Base-by-base conservation (phyloP, 2,888 invertebrate species). In the Subacronicta megacephala region DNA sequence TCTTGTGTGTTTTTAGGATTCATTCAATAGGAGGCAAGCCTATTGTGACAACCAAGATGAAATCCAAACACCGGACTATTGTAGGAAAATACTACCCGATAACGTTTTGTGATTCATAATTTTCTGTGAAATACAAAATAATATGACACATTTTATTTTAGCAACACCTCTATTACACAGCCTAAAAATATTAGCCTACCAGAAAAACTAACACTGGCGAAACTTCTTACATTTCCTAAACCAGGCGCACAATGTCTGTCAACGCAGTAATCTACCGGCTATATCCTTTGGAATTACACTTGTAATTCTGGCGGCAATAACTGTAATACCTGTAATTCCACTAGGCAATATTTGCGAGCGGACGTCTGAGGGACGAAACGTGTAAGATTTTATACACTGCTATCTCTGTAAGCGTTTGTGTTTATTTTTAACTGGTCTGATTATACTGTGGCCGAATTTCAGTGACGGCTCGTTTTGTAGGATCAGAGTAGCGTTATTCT, bases 341-440 rank as follows among this genome's bases (percentile, higher is more conserved):
- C 71, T 54, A 70, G 77, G 79, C 78, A 80, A 81, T 86, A 83
- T 85, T 84, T 81, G 83, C 79, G 78, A 82, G 81, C 79, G 79
- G 78, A 67, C 77, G 74, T 68, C 72, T 80, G 66, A 78, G 69
- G 68, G 38, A 16, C 41, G 44, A 64, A 52, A 57, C 56, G 59
- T 54, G 64, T 59, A 67, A 71, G 67, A 71, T 76, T 77, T 76
- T 78, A 68, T 66, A 62, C 37, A 31, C 45, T 35, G 58, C 41
- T 71, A 63, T 74, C 62, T 69, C 18, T 16, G 35, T 20, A 41
- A 72, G 40, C 51, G 57, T 49, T 59, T 56, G 43, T 59, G 67
- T 66, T 67, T 63, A 67, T 41, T 70, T 78, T 74, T 75, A 68
- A 78, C 56, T 70, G 65, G 26, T 38, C 31, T 47, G 56, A 69